Conservation (phyloP, 92 coral and sea anemone genomes). For the Zoanthus sociatus region DNA sequence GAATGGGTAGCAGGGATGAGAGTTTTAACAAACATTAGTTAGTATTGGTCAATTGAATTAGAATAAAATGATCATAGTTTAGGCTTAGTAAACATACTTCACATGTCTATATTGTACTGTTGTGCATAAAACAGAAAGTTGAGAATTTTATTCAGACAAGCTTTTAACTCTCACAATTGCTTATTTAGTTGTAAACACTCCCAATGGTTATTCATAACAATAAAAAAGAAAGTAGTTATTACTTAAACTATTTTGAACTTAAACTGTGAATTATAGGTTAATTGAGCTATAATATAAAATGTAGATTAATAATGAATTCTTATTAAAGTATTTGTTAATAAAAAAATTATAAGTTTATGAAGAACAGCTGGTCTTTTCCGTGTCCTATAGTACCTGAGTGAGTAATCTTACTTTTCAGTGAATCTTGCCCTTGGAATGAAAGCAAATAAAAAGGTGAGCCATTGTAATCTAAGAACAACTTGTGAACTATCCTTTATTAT, state of each 20-base stretch:
- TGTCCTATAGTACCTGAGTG: too few species aligned
- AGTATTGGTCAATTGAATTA: slow-evolving; percentile 1
- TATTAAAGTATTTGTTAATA: too few species aligned
- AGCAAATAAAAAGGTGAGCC: slow-evolving; percentile 77
- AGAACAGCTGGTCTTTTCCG: too few species aligned
- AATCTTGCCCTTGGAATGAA: slow-evolving; percentile 92
- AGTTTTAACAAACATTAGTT: too few species aligned
- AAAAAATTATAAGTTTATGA: too few species aligned
- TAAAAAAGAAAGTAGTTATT: neutral
- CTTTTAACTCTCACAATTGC: neutral
- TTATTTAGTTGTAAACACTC: neutral
- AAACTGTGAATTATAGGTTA: neutral
- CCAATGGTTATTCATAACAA: neutral
- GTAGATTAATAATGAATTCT: neutral
- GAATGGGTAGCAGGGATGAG: too few species aligned
- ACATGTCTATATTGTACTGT: neutral
- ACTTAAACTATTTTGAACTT: neutral
- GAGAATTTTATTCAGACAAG: neutral
- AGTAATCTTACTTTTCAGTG: slow-evolving; percentile 57
- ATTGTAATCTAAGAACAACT: too few species aligned
- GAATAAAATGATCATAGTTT: neutral
- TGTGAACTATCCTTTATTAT: neutral
- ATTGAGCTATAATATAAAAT: neutral
- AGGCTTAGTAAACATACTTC: neutral
- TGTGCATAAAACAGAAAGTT: neutral